Conservation (phyloP, 2,888 invertebrate genomes). For the Tethea ocularis region DNA sequence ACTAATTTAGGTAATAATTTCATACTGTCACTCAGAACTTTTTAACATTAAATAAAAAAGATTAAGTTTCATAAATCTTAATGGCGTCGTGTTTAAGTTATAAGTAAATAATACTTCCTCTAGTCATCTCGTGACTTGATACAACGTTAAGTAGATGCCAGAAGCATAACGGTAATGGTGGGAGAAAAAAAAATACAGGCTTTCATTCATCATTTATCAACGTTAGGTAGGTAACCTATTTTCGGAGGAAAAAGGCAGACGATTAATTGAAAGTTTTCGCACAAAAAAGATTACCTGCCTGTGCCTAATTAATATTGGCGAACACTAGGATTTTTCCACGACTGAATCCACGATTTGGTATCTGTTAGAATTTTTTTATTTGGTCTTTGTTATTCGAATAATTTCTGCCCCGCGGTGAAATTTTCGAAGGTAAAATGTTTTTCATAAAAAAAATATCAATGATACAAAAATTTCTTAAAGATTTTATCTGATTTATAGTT, state of each 20-base stretch:
- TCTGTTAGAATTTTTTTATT: no score
- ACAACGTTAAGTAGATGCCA: conserved; percentile 8
- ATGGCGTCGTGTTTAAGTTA: conserved; percentile 23
- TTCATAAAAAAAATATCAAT: no score
- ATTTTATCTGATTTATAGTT: no score
- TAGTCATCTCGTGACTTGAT: conserved; percentile 18
- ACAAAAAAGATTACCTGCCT: background rate
- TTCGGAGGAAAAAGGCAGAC: conserved; percentile 3
- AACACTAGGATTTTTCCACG: background rate
- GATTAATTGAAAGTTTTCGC: conserved; percentile 9
- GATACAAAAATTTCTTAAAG: no score
- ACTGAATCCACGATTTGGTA: background rate
- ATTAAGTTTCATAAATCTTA: conserved; percentile 41
- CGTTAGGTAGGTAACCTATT: conserved; percentile 1
- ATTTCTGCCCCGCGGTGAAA: no score
- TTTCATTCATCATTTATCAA: conserved; percentile 6
- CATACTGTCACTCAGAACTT: conserved; percentile 4
- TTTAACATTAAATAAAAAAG: conserved; percentile 22
- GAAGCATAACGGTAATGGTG: background rate
- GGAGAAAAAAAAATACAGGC: background rate
- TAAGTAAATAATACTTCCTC: conserved; percentile 29
- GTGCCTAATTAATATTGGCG: background rate
- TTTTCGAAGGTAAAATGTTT: no score
- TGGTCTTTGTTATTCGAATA: no score
- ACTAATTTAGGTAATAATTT: conserved; percentile 6